Conservation (phyloP, 2,888 invertebrate species). For the Lepeophtheirus nordmannii region DNA sequence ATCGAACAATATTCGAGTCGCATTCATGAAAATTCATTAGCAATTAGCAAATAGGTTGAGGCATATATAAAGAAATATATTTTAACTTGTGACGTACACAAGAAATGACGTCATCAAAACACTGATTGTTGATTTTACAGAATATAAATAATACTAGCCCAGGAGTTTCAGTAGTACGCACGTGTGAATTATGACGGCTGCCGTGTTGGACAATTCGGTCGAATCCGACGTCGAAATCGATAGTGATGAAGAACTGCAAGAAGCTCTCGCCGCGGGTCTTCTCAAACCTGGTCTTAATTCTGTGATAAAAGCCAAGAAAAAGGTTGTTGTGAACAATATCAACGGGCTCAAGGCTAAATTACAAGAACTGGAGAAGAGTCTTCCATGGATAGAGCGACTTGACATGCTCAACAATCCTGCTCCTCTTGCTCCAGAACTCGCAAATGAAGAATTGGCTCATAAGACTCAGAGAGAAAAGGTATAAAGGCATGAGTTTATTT, state of each 20-base stretch:
- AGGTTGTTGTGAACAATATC: constrained; percentile 30
- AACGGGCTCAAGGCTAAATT: constrained; percentile 51
- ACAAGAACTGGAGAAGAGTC: constrained; percentile 50
- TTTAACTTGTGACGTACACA: too few relatives aligned
- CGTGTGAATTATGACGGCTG: background rate
- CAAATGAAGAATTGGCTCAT: constrained; percentile 36
- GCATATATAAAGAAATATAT: too few relatives aligned
- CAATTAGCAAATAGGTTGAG: too few relatives aligned
- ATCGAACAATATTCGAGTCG: too few relatives aligned
- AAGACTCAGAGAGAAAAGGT: constrained; percentile 3
- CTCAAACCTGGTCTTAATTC: constrained; percentile 68
- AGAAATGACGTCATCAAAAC: background rate
- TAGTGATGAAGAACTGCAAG: constrained; percentile 51
- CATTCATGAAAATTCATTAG: too few relatives aligned
- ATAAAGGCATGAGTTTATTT: background rate
- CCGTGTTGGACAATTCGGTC: background rate
- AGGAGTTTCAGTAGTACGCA: background rate
- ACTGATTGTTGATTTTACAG: background rate
- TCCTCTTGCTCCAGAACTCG: constrained; percentile 67
- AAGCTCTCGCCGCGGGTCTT: constrained; percentile 67
- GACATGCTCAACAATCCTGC: constrained; percentile 60
- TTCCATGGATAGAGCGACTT: constrained; percentile 72
- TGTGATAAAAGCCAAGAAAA: constrained; percentile 41
- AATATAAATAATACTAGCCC: background rate
- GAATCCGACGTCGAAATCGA: background rate